phyloP scores from a whole-genome alignment of 2,888 invertebrate species.

The Drosophila barbarae region DNA sequence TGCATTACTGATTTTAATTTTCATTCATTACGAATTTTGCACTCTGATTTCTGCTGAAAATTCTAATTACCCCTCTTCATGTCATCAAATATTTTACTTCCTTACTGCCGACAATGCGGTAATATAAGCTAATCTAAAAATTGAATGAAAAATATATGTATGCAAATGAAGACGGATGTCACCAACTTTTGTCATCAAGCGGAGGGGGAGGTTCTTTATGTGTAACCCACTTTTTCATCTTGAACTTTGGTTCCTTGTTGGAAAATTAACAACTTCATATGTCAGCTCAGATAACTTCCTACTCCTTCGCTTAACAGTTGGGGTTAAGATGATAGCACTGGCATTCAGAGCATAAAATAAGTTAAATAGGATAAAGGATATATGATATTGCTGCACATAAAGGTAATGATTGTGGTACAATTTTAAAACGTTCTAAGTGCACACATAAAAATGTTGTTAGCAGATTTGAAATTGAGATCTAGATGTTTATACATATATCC shows the following conservation, averaged over 20 bases:
- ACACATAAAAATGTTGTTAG: too few relatives aligned
- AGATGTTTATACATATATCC: background rate
- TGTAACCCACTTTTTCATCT: constrained; percentile 26
- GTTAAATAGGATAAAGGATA: background rate
- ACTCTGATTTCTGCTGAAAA: constrained; percentile 1
- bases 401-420: background rate
- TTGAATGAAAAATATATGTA: constrained; percentile 6
- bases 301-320: constrained; percentile 1
- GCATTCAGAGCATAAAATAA: background rate
- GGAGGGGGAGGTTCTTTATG: constrained; percentile 7
- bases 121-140: background rate
- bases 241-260: constrained; percentile 11
- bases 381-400: background rate
- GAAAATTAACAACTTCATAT: constrained; percentile 71
- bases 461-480: background rate
- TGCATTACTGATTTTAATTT: constrained; percentile 20
- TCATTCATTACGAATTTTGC: constrained; percentile 7
- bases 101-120: background rate
- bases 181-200: constrained; percentile 23
- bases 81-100: constrained; percentile 14
- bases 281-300: constrained; percentile 50
- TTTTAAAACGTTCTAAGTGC: background rate
- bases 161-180: constrained; percentile 13
- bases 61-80: constrained; percentile 22
- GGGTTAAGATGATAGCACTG: background rate